Percentiles rank a stretch among this genome's conserved stretches.
phyloP scores from a whole-genome alignment of 2,797 vertebrate species.

The Labroides dimidiatus region DNA sequence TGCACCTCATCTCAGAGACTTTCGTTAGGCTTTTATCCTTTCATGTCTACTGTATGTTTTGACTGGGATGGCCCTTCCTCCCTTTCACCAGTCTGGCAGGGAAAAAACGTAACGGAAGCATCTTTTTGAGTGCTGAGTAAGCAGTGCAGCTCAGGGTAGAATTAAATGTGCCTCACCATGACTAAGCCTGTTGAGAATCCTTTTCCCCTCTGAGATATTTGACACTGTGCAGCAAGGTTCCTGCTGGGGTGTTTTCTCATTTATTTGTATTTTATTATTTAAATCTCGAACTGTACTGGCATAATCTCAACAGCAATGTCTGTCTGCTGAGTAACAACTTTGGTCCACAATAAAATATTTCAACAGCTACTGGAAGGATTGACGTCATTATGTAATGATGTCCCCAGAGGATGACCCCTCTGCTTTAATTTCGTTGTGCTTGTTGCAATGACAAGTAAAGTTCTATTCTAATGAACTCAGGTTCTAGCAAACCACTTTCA shows the following conservation, averaged over 20 bases:
- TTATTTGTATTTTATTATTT: slow-evolving; percentile 8
- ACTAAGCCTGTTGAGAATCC: slow-evolving; percentile 31
- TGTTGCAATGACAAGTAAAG: too few species aligned
- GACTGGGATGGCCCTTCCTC: slow-evolving; percentile 16
- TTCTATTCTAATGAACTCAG: too few species aligned
- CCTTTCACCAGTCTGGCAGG: not conserved
- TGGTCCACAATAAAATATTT: not conserved
- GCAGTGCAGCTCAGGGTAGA: slow-evolving; percentile 33
- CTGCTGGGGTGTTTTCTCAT: slow-evolving; percentile 1
- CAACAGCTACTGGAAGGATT: not conserved
- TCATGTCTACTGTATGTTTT: slow-evolving; percentile 60
- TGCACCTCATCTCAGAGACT: slow-evolving; percentile 49
- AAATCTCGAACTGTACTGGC: slow-evolving; percentile 9
- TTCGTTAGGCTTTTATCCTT: slow-evolving; percentile 62
- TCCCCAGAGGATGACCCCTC: not conserved
- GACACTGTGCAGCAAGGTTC: slow-evolving; percentile 21
- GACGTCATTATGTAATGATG: not conserved
- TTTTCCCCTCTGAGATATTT: slow-evolving; percentile 9
- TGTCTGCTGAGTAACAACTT: not conserved
- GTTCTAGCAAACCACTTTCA: too few species aligned
- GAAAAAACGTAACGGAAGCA: slow-evolving; percentile 13
- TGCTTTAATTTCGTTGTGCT: too few species aligned
- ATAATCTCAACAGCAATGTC: not conserved
- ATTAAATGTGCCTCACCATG: slow-evolving; percentile 43
- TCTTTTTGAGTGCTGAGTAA: slow-evolving; percentile 41